Evolutionary conservation across 2,888 invertebrate genomes (phyloP), one percentile per base, ranked within the genome.

Genomic region (Brassicogethes aeneus): DNA sequence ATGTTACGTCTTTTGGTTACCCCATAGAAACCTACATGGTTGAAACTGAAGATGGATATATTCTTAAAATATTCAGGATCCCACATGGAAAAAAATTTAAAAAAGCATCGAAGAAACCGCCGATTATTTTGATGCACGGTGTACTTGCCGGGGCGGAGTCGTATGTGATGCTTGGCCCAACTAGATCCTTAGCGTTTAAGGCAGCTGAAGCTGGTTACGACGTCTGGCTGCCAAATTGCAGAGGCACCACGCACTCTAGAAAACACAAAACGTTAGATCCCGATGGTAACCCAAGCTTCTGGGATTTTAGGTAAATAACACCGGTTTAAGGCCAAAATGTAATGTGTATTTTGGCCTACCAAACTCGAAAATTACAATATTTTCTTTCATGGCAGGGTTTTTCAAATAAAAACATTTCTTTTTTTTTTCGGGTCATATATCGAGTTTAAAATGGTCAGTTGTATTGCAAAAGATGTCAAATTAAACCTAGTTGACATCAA

Each of bases 291-390:
- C 5, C 7, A 32, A 40, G 32, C 37, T 36, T 12, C 17, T 36
- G 82, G 82, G 60, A 71, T 36, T 83, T 79, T 57, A 64, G 62
- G 64, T 66, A 51, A 48, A 42, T 23, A 23, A n/a, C n/a, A n/a
- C n/a, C n/a, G n/a, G n/a, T n/a, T n/a, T n/a, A n/a, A n/a, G n/a
- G n/a, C n/a, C n/a, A n/a, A n/a, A n/a, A n/a, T n/a, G n/a, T n/a
- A n/a, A n/a, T n/a, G n/a, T n/a, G n/a, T n/a, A n/a, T n/a, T n/a
- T n/a, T n/a, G n/a, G n/a, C n/a, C n/a, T n/a, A n/a, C n/a, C n/a
- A n/a, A n/a, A n/a, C n/a, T n/a, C n/a, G n/a, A n/a, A n/a, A n/a
- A n/a, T n/a, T n/a, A n/a, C n/a, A n/a, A n/a, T n/a, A n/a, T n/a
- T n/a, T n/a, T n/a, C n/a, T n/a, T n/a, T n/a, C n/a, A n/a, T n/a